Base-by-base conservation (phyloP, 2,888 invertebrate genomes). In the Torymus texanus region DNA sequence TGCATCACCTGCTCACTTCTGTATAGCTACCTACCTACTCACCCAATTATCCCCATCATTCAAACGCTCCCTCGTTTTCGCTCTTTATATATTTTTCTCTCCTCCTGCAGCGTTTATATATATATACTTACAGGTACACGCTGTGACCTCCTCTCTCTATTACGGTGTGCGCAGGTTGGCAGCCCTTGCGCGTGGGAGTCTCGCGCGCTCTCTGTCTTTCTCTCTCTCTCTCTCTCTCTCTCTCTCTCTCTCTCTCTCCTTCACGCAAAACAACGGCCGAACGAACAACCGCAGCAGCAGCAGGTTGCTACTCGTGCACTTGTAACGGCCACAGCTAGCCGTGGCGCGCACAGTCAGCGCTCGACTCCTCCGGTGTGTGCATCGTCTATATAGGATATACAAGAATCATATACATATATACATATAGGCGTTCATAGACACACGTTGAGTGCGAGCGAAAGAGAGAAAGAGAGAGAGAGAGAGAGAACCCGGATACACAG, bases 161-260 rank as follows among this genome's bases (percentile, higher is more conserved):
- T 8, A 41, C 41, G 41, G 41, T 41, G 8, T 41, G 41, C 11
- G 59, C 14, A 29, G 12, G 66, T 74, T 74, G 66, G 74, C 59
- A 58, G 41, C 21, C 21, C 74, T 74, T 55, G 24, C 11, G 73
- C 63, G 63, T 55, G 63, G 61, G 65, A 66, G 59, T 70, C 63
- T 2, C 51, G 5, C 51, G 14, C 21, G n/a, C n/a, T n/a, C n/a
- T n/a, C n/a, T n/a, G n/a, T 61, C 13, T 14, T n/a, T 55, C 56
- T 61, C 10, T 14, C 10, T 16, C 53, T 24, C 59, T 16, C 13
- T 16, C 53, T 56, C 56, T 14, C 56, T 55, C 56, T 61, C 10
- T 55, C 56, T 61, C 10, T 14, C 10, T 16, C 53, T 24, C 59
- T 16, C 13, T 16, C 53, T 56, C 56, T 14, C 56, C 10, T 16